Base-by-base conservation (phyloP, 2,113 vertebrate species). In the Hystrix cristata region DNA sequence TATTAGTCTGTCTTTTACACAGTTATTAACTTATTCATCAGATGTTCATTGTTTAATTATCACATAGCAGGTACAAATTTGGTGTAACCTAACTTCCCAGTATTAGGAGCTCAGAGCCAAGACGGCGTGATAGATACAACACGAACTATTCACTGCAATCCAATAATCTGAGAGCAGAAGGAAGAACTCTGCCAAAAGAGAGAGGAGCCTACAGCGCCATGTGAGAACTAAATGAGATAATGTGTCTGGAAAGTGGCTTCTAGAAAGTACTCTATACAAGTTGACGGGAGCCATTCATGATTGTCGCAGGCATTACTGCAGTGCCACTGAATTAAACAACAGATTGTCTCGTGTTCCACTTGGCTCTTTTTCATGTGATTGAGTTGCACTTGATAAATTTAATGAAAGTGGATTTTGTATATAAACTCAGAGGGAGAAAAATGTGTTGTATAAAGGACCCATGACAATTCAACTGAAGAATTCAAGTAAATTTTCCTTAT, bases 371-470 rank as follows among this genome's bases (percentile, higher is more conserved):
- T 53, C 80, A 25, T 78, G 1, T 89, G 43, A 86, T 79, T 94
- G 51, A 89, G 59, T 9, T 69, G 27, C 21, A 91, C 46, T 83
- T 90, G 38, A 92, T 81, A 55, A 5, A 91, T 72, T 85, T 60
- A 87, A 90, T 46, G 21, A 82, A 93, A 86, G n/a, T 86, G 27
- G 31, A 88, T 88, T 92, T 14, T 82, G 48, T 92, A 31, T 43
- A 92, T 60, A 72, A 65, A 87, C 62, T 90, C 55, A 94, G 60
- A 92, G 19, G 55, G 82, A 95, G 7, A 83, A 81, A 88, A 46
- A 25, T 18, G 83, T 29, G 43, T 43, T 86, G 74, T 34, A 5
- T 62, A 72, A 96, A 96, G 38, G 18, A 91, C 31, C 14, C 0
- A 1, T 81, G 76, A 69, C 21, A 67, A 82, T 95, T 74, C 81